Percentiles rank a stretch among this genome's conserved stretches.
Conservation (phyloP, 2,888 invertebrate genomes). For the Ceramica pisi region DNA sequence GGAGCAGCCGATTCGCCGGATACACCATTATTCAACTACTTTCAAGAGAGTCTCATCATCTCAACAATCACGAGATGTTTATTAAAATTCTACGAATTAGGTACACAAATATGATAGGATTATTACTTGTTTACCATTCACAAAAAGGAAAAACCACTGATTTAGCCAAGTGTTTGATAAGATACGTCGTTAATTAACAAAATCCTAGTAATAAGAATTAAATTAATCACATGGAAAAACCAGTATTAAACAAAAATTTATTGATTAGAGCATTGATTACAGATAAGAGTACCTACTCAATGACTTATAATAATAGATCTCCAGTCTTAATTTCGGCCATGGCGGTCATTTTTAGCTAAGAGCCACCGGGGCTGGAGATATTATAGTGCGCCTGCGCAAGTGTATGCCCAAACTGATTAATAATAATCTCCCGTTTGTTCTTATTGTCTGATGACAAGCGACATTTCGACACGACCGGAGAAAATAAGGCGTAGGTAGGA, state of each 20-base stretch:
- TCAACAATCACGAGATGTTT: too few relatives aligned
- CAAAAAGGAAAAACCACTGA: constrained; percentile 21
- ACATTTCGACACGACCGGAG: too few relatives aligned
- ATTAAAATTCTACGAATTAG: neutral
- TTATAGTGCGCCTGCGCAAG: too few relatives aligned
- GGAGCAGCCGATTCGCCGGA: neutral
- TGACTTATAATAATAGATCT: neutral
- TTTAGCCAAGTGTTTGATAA: constrained; percentile 19
- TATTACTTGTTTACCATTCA: constrained; percentile 27
- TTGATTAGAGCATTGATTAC: constrained; percentile 9
- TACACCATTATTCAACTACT: neutral
- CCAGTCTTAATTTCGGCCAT: too few relatives aligned
- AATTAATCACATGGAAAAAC: constrained; percentile 31
- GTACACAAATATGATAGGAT: neutral
- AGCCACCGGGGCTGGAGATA: too few relatives aligned
- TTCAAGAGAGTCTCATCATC: neutral
- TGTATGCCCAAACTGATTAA: too few relatives aligned
- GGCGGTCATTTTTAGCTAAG: too few relatives aligned
- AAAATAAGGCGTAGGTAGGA: too few relatives aligned
- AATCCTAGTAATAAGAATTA: constrained; percentile 16
- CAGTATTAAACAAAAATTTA: constrained; percentile 2
- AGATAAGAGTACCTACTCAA: neutral
- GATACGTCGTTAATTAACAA: constrained; percentile 21
- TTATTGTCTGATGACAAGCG: too few relatives aligned
- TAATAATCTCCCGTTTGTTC: too few relatives aligned